Evolutionary conservation across 1,140 invertebrate species (phyloP).

Genomic region (Amphibalanus amphitrite): DNA sequence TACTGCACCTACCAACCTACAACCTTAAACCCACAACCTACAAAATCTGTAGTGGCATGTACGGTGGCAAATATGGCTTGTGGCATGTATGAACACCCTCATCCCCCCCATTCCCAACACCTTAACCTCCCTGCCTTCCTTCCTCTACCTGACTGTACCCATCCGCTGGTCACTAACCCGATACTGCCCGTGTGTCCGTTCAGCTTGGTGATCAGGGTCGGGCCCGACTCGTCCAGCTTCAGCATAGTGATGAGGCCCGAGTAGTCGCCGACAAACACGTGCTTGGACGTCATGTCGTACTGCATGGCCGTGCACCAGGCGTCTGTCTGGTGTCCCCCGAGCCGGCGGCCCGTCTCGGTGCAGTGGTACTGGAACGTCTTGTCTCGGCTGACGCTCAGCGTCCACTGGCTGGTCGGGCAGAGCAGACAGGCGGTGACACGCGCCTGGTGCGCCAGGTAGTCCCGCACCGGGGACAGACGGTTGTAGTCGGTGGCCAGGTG

Average conservation of each 20-base stretch:
- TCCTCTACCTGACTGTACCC: too few species aligned
- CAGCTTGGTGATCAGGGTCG: conserved; percentile 65
- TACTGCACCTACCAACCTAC: too few species aligned
- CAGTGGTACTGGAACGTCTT: conserved; percentile 90
- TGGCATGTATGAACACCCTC: too few species aligned
- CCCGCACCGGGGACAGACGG: conserved; percentile 62
- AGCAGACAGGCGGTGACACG: conserved; percentile 72
- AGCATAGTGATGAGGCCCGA: conserved; percentile 90
- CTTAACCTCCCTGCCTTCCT: too few species aligned
- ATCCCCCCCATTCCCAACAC: too few species aligned
- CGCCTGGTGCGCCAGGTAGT: conserved; percentile 80
- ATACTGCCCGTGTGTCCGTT: conserved; percentile 90
- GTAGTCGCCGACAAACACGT: conserved; percentile 93
- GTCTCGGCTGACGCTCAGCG: conserved; percentile 81
- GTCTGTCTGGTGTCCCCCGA: conserved; percentile 66
- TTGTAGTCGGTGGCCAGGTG: conserved; percentile 82
- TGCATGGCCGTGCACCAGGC: conserved; percentile 82
- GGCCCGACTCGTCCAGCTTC: conserved; percentile 49
- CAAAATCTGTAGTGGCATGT: too few species aligned
- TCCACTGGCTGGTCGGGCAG: conserved; percentile 53
- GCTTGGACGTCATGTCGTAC: conserved; percentile 78
- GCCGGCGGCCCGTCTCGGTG: conserved; percentile 62
- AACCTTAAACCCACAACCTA: too few species aligned
- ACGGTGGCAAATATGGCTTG: too few species aligned
- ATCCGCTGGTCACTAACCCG: too few species aligned